Evolutionary conservation across 2,888 invertebrate genomes (phyloP).

Genomic region (Lepas anatifera): DNA sequence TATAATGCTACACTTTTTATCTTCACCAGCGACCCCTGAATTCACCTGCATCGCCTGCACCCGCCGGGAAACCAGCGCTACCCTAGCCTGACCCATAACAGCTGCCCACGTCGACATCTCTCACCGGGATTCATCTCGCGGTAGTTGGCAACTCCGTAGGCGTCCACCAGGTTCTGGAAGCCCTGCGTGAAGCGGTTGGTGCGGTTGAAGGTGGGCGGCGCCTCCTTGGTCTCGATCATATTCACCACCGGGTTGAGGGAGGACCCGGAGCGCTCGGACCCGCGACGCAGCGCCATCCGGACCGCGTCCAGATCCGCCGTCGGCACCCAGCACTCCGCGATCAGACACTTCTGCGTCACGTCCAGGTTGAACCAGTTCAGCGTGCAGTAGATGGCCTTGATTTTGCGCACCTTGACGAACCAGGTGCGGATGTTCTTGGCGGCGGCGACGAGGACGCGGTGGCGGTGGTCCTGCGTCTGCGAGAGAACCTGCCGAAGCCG

Average conservation of each 20-base stretch:
- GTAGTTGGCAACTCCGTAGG: slow-evolving; percentile 92
- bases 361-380: slow-evolving; percentile 86
- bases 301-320: slow-evolving; percentile 53
- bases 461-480: slow-evolving; percentile 78
- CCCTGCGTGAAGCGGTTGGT: slow-evolving; percentile 92
- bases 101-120: slow-evolving; percentile 41
- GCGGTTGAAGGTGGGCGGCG: slow-evolving; percentile 90
- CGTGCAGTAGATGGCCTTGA: slow-evolving; percentile 89
- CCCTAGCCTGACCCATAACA: too few relatives aligned
- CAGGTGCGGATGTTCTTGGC: slow-evolving; percentile 78
- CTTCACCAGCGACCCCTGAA: too few relatives aligned
- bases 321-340: slow-evolving; percentile 83
- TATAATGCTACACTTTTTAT: too few relatives aligned
- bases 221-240: slow-evolving; percentile 75
- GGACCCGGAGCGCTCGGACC: slow-evolving; percentile 53
- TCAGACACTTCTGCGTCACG: slow-evolving; percentile 75
- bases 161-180: slow-evolving; percentile 89
- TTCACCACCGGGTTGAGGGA: slow-evolving; percentile 82
- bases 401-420: slow-evolving; percentile 72
- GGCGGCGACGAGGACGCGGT: slow-evolving; percentile 68
- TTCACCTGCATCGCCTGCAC: too few relatives aligned
- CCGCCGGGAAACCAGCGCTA: too few relatives aligned
- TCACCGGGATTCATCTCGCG: slow-evolving; percentile 88
- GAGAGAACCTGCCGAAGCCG: slow-evolving; percentile 58
- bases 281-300: slow-evolving; percentile 63